Conservation (phyloP, 2,113 vertebrate species). For the Synchiropus splendidus region DNA sequence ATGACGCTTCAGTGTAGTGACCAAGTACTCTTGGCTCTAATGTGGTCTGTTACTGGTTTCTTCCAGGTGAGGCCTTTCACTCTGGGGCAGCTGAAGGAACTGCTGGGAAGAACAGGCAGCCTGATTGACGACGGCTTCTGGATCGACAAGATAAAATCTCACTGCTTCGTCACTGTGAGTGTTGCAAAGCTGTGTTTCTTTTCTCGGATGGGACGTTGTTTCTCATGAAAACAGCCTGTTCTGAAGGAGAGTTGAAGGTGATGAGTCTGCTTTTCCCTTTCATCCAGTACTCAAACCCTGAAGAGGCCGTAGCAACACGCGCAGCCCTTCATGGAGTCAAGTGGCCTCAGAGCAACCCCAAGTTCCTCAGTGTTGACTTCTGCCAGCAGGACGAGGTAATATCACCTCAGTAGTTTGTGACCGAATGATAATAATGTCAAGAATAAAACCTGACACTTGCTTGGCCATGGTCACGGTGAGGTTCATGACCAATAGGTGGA, state of each 20-base stretch:
- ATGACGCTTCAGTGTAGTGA: too few species aligned
- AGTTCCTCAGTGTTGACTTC: constrained; percentile 83
- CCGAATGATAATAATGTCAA: background rate
- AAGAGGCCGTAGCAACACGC: constrained; percentile 78
- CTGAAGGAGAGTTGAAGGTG: too few species aligned
- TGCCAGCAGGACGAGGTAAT: constrained; percentile 83
- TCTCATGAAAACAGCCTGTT: too few species aligned
- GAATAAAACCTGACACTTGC: background rate
- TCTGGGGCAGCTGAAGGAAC: constrained; percentile 82
- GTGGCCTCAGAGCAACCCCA: constrained; percentile 89
- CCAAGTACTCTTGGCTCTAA: too few species aligned
- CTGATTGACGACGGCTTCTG: constrained; percentile 83
- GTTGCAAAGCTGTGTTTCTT: background rate
- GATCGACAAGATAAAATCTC: constrained; percentile 92
- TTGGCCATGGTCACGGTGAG: background rate
- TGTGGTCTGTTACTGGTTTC: background rate
- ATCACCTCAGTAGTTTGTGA: background rate
- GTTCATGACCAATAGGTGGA: too few species aligned
- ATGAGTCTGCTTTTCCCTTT: background rate
- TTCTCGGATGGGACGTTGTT: background rate
- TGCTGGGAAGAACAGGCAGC: constrained; percentile 77
- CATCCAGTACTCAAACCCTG: constrained; percentile 74
- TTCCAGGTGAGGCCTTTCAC: constrained; percentile 84
- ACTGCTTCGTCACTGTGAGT: constrained; percentile 85
- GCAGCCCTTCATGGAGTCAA: constrained; percentile 84